phyloP scores from a whole-genome alignment of 1,140 invertebrate genomes.

The Drusus annulatus region DNA sequence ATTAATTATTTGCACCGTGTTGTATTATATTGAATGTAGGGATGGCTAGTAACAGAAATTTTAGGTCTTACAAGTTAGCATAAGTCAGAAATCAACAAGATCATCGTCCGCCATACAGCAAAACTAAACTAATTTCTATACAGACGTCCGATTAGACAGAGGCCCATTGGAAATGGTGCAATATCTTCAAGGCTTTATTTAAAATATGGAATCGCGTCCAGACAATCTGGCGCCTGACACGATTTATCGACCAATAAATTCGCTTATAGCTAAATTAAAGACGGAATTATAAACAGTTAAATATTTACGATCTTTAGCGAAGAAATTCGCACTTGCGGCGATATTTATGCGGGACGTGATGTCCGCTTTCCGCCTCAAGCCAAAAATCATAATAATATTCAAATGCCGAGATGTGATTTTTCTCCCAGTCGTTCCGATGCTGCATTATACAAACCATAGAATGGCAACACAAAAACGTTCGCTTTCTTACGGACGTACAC shows the following conservation, averaged over 20 bases:
- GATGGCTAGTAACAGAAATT: no score
- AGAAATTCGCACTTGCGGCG: constrained; percentile 11
- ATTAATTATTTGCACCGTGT: no score
- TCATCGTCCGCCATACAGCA: not conserved
- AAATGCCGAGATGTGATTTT: not conserved
- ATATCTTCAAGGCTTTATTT: not conserved
- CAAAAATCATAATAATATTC: constrained; percentile 19
- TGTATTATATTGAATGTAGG: no score
- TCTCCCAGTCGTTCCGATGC: not conserved
- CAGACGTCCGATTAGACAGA: not conserved
- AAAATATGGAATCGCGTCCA: not conserved
- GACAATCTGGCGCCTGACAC: constrained; percentile 18
- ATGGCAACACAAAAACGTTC: not conserved
- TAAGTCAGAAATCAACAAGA: no score
- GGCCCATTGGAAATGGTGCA: not conserved
- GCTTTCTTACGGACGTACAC: not conserved
- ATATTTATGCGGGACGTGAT: constrained; percentile 51
- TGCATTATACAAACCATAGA: not conserved
- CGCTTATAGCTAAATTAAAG: not conserved
- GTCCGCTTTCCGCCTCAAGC: constrained; percentile 47
- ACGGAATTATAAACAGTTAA: constrained; percentile 37
- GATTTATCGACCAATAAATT: not conserved
- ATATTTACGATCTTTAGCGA: constrained; percentile 45
- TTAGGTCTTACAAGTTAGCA: no score
- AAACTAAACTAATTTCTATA: not conserved